Evolutionary conservation across 2,113 vertebrate genomes (phyloP).

Genomic region (Pygoscelis antarcticus): DNA sequence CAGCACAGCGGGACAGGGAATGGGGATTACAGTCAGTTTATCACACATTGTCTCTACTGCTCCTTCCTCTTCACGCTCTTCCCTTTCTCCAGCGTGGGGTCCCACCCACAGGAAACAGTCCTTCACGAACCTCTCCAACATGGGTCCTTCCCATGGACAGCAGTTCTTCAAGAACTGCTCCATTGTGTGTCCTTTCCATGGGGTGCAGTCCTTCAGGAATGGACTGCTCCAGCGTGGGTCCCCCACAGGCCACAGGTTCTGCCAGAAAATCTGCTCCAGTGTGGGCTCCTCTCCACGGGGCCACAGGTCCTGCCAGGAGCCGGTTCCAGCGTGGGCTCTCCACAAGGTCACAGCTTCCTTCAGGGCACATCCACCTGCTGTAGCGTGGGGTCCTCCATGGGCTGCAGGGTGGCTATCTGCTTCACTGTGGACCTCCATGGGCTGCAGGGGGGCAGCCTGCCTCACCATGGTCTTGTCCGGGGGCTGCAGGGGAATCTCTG

Average conservation of each 20-base stretch:
- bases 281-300: rapidly evolving
- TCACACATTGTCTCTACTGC: not conserved
- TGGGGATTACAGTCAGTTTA: not conserved
- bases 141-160: not conserved
- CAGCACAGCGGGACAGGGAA: not conserved
- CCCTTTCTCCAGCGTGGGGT: not conserved
- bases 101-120: not conserved
- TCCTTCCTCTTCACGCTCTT: not conserved
- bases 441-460: not conserved
- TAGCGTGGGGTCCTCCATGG: rapidly evolving
- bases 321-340: rapidly evolving
- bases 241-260: not conserved
- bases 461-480: not conserved
- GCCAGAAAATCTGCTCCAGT: not conserved
- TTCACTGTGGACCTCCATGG: not conserved
- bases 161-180: not conserved
- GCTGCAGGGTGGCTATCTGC: not conserved
- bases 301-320: not conserved
- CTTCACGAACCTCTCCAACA: not conserved
- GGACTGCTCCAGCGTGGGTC: not conserved
- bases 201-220: not conserved
- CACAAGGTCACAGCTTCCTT: not conserved
- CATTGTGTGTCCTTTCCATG: not conserved
- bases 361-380: not conserved
- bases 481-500: not conserved